Percentiles rank a stretch among this genome's conserved stretches.
Evolutionary conservation across 2,797 vertebrate species (phyloP).

Genomic region (Onychomys leucogaster): DNA sequence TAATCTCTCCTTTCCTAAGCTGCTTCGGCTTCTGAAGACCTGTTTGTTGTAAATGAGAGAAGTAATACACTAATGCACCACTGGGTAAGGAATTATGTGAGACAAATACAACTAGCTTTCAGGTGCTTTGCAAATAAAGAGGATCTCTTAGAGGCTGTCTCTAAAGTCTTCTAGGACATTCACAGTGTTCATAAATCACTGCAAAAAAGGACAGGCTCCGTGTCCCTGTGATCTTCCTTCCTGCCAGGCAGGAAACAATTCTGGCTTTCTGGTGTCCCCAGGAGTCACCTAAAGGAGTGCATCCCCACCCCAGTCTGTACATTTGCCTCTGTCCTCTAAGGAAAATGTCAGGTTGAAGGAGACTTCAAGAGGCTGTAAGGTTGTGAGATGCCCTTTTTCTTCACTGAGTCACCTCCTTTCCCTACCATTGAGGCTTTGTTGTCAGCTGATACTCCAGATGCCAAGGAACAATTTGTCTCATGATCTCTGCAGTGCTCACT

Average conservation of each 20-base stretch:
- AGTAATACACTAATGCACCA: neutral
- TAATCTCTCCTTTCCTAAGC: neutral
- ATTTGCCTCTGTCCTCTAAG: neutral
- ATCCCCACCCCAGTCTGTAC: neutral
- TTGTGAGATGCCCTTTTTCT: neutral
- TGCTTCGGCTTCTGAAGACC: neutral
- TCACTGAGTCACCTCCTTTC: neutral
- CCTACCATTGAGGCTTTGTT: neutral
- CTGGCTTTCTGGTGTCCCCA: neutral
- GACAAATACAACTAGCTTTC: neutral
- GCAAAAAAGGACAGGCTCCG: neutral
- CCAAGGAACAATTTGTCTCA: neutral
- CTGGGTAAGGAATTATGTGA: neutral
- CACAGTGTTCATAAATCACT: neutral
- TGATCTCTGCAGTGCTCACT: neutral
- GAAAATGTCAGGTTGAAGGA: neutral
- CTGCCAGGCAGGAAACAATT: neutral
- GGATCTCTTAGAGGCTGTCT: neutral
- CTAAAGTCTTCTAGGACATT: slow-evolving; percentile 5
- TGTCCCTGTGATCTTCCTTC: neutral
- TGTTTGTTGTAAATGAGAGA: neutral
- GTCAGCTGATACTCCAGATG: neutral
- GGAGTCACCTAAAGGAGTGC: neutral
- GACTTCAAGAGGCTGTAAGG: neutral
- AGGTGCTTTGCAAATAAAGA: neutral